A percentile compares a stretch with the other conserved stretches of the same genome.
phyloP scores from a whole-genome alignment of 2,797 vertebrate species.

The Nyctibius grandis region DNA sequence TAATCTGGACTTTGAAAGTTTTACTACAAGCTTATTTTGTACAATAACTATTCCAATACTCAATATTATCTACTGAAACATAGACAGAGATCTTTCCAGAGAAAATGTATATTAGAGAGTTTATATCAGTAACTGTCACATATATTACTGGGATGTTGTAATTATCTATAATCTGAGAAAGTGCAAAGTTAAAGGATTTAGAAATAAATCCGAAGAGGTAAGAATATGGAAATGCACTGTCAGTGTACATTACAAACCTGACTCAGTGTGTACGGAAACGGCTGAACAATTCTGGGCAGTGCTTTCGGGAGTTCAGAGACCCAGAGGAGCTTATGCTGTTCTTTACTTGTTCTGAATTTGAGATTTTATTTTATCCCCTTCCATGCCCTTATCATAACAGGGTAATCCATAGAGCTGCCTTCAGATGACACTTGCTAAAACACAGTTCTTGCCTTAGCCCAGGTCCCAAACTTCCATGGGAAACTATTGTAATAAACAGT shows the following conservation, averaged over 20 bases:
- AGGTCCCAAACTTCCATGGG: neutral
- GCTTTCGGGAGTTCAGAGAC: neutral
- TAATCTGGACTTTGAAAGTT: neutral
- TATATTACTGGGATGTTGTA: neutral
- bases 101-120: neutral
- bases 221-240: neutral
- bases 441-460: neutral
- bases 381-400: neutral
- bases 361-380: neutral
- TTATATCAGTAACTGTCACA: neutral
- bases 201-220: neutral
- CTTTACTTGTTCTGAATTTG: neutral
- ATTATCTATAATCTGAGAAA: neutral
- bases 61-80: neutral
- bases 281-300: neutral
- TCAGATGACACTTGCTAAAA: neutral
- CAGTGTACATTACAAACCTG: neutral
- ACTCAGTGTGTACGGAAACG: neutral
- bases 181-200: neutral
- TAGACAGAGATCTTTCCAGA: neutral
- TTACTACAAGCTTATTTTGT: neutral
- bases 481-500: neutral
- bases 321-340: neutral
- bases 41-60: neutral
- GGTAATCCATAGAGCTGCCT: neutral